phyloP scores from a whole-genome alignment of 2,888 invertebrate genomes.

The Limenitis camilla region DNA sequence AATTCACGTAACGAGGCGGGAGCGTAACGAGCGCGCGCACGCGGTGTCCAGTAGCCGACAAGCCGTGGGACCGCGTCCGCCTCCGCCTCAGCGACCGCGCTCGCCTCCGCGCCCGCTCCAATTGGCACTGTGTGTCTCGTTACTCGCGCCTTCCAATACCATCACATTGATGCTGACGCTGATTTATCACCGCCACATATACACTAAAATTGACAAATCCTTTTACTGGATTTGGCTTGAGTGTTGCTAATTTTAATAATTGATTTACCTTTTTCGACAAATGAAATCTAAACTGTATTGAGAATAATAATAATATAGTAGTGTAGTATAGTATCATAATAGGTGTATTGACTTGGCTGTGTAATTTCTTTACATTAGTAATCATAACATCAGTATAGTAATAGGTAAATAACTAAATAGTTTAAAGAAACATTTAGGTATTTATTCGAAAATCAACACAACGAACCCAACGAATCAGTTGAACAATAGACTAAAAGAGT shows the following conservation, averaged over 20 bases:
- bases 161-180: conserved; percentile 45
- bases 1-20: conserved; percentile 72
- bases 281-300: too few relatives aligned
- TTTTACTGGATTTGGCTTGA: conserved; percentile 12
- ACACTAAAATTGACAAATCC: conserved; percentile 54
- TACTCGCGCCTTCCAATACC: conserved; percentile 40
- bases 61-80: neutral
- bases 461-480: neutral
- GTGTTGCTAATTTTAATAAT: neutral
- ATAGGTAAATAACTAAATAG: too few relatives aligned
- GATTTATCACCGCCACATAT: conserved; percentile 52
- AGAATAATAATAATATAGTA: too few relatives aligned
- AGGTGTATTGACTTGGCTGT: too few relatives aligned
- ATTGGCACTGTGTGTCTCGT: conserved; percentile 69
- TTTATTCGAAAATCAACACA: neutral
- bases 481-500: too few relatives aligned
- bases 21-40: conserved; percentile 58
- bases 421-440: neutral
- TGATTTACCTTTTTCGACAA: neutral
- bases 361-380: too few relatives aligned
- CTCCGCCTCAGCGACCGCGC: conserved; percentile 24
- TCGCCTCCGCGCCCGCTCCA: conserved; percentile 38
- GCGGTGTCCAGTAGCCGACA: conserved; percentile 28
- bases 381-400: too few relatives aligned
- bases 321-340: too few relatives aligned